These are phyloP conservation scores for Spongilla lacustris DNA, from an alignment of 37 sponge, comb jelly and placozoan species.

Conservation along the genomic window DNA sequence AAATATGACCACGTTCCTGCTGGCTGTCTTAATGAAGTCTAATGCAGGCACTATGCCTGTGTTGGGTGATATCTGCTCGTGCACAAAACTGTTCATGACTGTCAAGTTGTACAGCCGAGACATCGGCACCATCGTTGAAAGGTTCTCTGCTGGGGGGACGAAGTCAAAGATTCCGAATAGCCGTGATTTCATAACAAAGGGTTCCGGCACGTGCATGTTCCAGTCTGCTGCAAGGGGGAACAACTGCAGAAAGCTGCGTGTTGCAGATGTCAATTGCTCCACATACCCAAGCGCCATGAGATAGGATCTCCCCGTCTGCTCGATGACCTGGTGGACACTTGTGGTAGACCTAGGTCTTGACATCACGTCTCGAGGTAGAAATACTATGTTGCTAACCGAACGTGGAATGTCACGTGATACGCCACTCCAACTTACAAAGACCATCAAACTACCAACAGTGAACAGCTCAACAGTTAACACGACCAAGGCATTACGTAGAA, in stretches of 20 bases:
- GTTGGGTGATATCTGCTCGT: constrained; percentile 10
- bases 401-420: too few relatives aligned
- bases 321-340: too few relatives aligned
- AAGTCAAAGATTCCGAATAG: constrained; percentile 35
- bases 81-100: background rate
- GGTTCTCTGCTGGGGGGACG: constrained; percentile 12
- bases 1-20: constrained; percentile 10
- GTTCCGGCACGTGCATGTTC: constrained; percentile 32
- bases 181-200: constrained; percentile 28
- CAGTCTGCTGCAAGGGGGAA: constrained; percentile 47
- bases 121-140: background rate
- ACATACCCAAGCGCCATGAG: constrained; percentile 49
- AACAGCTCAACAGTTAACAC: background rate
- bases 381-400: too few relatives aligned
- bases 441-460: background rate
- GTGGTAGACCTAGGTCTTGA: background rate
- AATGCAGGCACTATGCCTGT: constrained; percentile 9
- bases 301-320: constrained; percentile 5
- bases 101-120: constrained; percentile 19
- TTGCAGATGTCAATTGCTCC: constrained; percentile 52
- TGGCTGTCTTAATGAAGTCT: constrained; percentile 4
- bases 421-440: background rate
- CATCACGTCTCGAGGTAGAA: background rate
- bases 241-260: constrained; percentile 26
- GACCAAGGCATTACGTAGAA: background rate